These are phyloP conservation scores for Drosophila nr. perissopoda DNA, from an alignment of 2,888 invertebrate species.

Conservation along the genomic window DNA sequence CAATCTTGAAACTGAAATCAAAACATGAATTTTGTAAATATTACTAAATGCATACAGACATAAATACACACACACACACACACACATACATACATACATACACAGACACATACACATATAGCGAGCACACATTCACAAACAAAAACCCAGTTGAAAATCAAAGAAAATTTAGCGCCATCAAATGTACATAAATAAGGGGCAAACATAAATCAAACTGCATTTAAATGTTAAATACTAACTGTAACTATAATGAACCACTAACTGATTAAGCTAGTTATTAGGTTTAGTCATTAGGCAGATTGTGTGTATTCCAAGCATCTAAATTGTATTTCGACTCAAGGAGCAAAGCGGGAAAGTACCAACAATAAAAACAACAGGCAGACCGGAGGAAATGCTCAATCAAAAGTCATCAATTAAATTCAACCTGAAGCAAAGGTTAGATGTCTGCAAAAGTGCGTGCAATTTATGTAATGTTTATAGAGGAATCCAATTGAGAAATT, in stretches of 20 bases:
- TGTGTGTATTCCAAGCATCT: slow-evolving; percentile 29
- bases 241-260: slow-evolving; percentile 58
- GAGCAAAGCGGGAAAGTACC: slow-evolving; percentile 21
- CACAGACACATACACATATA: background rate
- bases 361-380: background rate
- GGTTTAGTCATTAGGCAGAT: slow-evolving; percentile 32
- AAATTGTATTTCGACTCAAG: slow-evolving; percentile 34
- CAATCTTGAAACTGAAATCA: slow-evolving; percentile 73
- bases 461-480: background rate
- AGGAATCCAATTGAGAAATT: background rate
- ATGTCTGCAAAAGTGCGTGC: background rate
- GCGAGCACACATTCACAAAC: background rate
- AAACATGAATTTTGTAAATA: slow-evolving; percentile 59
- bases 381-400: slow-evolving; percentile 15
- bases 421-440: background rate
- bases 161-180: slow-evolving; percentile 40
- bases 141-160: slow-evolving; percentile 31
- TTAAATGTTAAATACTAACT: slow-evolving; percentile 72
- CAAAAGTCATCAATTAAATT: slow-evolving; percentile 17
- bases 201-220: slow-evolving; percentile 77
- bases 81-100: slow-evolving; percentile 13
- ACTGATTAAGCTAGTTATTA: slow-evolving; percentile 40
- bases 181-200: slow-evolving; percentile 71
- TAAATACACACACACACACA: slow-evolving; percentile 2
- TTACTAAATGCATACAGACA: slow-evolving; percentile 21